These are phyloP conservation scores for Triplophysa rosa DNA, from an alignment of 2,113 vertebrate species.

Conservation along the genomic window DNA sequence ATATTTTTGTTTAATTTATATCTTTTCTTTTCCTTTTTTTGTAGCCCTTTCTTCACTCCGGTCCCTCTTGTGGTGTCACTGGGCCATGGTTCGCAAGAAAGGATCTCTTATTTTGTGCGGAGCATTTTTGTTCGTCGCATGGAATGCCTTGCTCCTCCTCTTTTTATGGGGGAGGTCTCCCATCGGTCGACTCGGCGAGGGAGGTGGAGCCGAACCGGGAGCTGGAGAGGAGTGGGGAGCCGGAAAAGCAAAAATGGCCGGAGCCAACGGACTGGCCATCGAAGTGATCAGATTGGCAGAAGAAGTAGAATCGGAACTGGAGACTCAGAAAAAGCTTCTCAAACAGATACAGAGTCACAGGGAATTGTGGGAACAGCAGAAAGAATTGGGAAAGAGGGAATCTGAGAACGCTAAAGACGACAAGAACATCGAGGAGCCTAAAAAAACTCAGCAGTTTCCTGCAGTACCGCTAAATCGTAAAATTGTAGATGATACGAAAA, in stretches of 20 bases:
- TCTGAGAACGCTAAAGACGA: constrained; percentile 34
- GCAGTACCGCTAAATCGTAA: constrained; percentile 38
- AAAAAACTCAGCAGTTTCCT: constrained; percentile 42
- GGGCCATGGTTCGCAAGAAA: constrained; percentile 93
- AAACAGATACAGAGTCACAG: constrained; percentile 81
- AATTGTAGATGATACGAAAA: constrained; percentile 35
- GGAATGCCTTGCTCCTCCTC: constrained; percentile 90
- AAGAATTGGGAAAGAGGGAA: constrained; percentile 64
- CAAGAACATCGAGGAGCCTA: constrained; percentile 21
- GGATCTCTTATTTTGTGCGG: constrained; percentile 84
- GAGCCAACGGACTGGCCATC: constrained; percentile 71
- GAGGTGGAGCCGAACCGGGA: constrained; percentile 71
- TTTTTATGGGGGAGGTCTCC: constrained; percentile 89
- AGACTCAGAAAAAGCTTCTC: constrained; percentile 83
- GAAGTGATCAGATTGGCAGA: constrained; percentile 81
- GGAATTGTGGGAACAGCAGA: constrained; percentile 70
- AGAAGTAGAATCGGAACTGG: constrained; percentile 82
- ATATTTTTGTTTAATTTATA: not conserved
- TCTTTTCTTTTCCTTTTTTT: not conserved
- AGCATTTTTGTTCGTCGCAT: constrained; percentile 87
- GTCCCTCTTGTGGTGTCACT: constrained; percentile 59
- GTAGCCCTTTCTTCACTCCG: constrained; percentile 57
- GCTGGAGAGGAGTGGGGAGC: constrained; percentile 73
- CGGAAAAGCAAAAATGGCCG: constrained; percentile 55
- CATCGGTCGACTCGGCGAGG: constrained; percentile 65